Evolutionary conservation across 1,140 invertebrate genomes (phyloP).

Genomic region (Anagrus nilaparvatae): DNA sequence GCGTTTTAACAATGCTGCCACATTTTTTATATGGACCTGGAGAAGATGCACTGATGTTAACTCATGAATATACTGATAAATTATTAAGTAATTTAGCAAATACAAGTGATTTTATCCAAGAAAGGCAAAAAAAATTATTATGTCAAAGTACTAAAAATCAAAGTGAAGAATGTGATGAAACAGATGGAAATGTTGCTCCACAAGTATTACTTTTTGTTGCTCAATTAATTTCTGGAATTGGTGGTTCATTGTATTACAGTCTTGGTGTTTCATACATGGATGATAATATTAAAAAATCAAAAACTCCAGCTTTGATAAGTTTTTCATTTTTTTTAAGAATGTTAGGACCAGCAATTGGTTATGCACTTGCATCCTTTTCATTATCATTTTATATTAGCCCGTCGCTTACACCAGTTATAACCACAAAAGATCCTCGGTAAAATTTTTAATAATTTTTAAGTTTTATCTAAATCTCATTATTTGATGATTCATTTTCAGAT

Average conservation of each 20-base stretch:
- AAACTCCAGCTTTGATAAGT: conserved; percentile 55
- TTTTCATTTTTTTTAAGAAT: conserved; percentile 60
- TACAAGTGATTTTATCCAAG: conserved; percentile 19
- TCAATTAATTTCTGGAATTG: conserved; percentile 56
- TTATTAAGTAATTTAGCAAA: conserved; percentile 11
- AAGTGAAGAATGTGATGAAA: conserved; percentile 41
- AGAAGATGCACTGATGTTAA: conserved; percentile 53
- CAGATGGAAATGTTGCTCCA: conserved; percentile 49
- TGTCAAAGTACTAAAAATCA: conserved; percentile 30
- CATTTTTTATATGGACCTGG: conserved; percentile 66
- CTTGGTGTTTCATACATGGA: conserved; percentile 63
- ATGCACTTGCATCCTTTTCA: conserved; percentile 56
- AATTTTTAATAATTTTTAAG: background rate
- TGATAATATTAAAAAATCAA: conserved; percentile 59
- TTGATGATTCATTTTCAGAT: conserved; percentile 34
- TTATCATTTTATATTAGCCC: conserved; percentile 61
- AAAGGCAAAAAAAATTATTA: conserved; percentile 34
- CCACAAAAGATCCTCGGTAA: conserved; percentile 53
- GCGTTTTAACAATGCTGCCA: conserved; percentile 58
- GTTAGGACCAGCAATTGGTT: conserved; percentile 62
- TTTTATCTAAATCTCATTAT: background rate
- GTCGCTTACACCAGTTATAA: conserved; percentile 55
- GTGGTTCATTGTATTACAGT: conserved; percentile 54
- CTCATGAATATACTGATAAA: conserved; percentile 47
- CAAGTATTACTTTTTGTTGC: conserved; percentile 52